phyloP scores from a whole-genome alignment of 1,140 invertebrate species.

The Luehdorfia chinensis region DNA sequence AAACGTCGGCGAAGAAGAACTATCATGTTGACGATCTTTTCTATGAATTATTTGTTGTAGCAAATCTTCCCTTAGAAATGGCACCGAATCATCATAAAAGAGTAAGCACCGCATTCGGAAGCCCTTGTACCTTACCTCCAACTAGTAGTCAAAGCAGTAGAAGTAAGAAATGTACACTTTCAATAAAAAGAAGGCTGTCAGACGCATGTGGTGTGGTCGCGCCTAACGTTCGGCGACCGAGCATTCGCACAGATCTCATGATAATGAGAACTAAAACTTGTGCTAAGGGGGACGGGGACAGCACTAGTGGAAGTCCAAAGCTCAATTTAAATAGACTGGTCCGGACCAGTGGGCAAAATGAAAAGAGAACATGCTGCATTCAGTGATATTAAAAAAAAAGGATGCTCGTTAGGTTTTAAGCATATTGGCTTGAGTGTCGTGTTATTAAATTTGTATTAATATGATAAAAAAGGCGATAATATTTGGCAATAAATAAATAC shows the following conservation, averaged over 20 bases:
- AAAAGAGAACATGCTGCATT: conserved; percentile 62
- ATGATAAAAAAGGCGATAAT: neutral
- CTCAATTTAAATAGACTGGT: conserved; percentile 70
- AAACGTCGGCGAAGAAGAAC: conserved; percentile 89
- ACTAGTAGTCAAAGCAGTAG: conserved; percentile 79
- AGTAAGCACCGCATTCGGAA: conserved; percentile 83
- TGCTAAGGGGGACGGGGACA: conserved; percentile 80
- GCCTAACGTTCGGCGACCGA: conserved; percentile 88
- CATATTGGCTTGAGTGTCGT: neutral
- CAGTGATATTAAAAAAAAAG: conserved; percentile 56
- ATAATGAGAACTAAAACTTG: conserved; percentile 89
- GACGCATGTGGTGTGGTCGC: conserved; percentile 91
- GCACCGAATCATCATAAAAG: conserved; percentile 90
- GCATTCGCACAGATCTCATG: conserved; percentile 90
- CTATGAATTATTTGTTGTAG: conserved; percentile 87
- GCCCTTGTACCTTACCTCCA: conserved; percentile 83
- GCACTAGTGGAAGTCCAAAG: conserved; percentile 69
- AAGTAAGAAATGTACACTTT: conserved; percentile 85
- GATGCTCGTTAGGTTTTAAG: neutral
- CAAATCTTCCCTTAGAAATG: conserved; percentile 90
- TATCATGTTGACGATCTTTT: conserved; percentile 88
- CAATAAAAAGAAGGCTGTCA: conserved; percentile 87
- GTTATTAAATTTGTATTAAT: neutral
- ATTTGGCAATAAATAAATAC: too few relatives aligned
- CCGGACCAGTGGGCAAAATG: conserved; percentile 51